Conservation (phyloP, 2,888 invertebrate species). For the Mythimna impura region DNA sequence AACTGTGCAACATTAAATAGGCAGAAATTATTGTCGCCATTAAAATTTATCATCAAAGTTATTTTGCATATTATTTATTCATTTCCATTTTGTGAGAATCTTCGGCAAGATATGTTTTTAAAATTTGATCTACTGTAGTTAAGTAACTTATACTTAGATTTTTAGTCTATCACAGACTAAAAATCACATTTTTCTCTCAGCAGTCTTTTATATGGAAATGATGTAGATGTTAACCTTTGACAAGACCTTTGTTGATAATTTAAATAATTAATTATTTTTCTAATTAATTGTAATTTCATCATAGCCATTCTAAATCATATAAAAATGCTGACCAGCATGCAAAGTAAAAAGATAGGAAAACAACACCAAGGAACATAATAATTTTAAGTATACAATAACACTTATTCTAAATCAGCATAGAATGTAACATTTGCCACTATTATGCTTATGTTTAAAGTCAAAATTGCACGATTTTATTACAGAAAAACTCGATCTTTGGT, state of each 20-base stretch:
- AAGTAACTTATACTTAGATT: not conserved
- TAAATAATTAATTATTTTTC: slow-evolving; percentile 32
- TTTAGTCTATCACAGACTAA: not conserved
- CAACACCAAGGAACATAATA: slow-evolving; percentile 72
- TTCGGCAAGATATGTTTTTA: slow-evolving; percentile 3
- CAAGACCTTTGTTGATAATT: slow-evolving; percentile 24
- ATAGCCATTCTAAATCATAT: slow-evolving; percentile 63
- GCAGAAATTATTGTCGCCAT: slow-evolving; percentile 40
- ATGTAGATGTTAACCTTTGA: slow-evolving; percentile 25
- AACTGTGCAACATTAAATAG: slow-evolving; percentile 2
- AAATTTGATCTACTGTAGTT: not conserved
- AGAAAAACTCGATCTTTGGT: slow-evolving; percentile 87
- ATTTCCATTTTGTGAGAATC: slow-evolving; percentile 42
- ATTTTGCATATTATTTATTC: slow-evolving; percentile 57
- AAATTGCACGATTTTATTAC: slow-evolving; percentile 83
- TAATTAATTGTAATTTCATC: slow-evolving; percentile 42
- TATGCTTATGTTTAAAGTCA: slow-evolving; percentile 76
- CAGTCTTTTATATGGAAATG: slow-evolving; percentile 24
- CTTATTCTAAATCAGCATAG: slow-evolving; percentile 74
- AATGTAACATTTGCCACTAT: slow-evolving; percentile 74
- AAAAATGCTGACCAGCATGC: slow-evolving; percentile 81
- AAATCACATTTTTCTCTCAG: not conserved
- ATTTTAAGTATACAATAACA: slow-evolving; percentile 69
- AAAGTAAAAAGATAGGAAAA: slow-evolving; percentile 72
- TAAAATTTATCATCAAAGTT: slow-evolving; percentile 76